Evolutionary conservation across 2,113 vertebrate genomes (phyloP).

Genomic region (Myiopsitta monachus): DNA sequence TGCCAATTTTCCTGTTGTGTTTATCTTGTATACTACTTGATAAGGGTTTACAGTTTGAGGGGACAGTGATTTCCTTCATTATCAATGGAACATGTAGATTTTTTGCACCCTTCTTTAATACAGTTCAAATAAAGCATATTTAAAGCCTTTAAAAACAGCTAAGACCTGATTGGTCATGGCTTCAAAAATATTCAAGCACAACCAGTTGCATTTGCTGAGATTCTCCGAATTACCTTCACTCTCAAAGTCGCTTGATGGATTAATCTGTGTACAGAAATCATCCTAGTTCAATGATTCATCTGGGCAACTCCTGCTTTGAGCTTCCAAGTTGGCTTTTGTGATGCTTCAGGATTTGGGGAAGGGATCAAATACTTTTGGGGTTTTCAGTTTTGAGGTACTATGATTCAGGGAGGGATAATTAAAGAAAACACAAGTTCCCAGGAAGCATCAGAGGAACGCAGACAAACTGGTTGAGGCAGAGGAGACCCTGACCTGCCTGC

Average conservation of each 20-base stretch:
- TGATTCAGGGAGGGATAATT: background rate
- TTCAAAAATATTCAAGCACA: background rate
- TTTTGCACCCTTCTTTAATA: background rate
- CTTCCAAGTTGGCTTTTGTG: background rate
- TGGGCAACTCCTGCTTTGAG: background rate
- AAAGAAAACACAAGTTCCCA: background rate
- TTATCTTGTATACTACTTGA: background rate
- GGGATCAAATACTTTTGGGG: background rate
- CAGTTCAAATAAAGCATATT: background rate
- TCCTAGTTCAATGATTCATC: background rate
- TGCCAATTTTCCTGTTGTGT: background rate
- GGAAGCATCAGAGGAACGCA: background rate
- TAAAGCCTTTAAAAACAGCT: background rate
- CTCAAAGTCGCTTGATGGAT: background rate
- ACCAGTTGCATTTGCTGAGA: fast-evolving
- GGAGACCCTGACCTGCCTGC: fast-evolving
- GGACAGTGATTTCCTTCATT: background rate
- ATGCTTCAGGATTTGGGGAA: background rate
- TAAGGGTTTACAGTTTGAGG: background rate
- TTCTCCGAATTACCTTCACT: background rate
- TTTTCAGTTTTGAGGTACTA: background rate
- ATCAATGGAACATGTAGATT: background rate
- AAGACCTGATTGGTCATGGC: background rate
- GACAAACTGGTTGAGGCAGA: background rate
- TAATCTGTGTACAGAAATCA: background rate